phyloP scores from a whole-genome alignment of 2,797 vertebrate genomes.

The Chaenodraco wilsoni region DNA sequence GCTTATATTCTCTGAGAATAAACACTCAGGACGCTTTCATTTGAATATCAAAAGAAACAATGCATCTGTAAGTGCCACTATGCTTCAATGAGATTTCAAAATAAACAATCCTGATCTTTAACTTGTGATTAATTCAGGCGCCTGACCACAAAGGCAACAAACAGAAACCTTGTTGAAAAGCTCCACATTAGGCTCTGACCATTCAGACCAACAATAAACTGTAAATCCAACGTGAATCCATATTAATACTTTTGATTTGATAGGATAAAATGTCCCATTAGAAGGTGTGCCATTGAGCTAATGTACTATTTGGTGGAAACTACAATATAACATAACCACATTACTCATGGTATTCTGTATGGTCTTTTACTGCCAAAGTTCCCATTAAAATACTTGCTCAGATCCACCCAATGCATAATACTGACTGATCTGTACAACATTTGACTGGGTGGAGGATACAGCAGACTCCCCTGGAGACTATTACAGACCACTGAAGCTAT shows the following conservation, averaged over 20 bases:
- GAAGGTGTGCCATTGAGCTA: neutral
- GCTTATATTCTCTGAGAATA: neutral
- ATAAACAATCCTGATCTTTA: constrained; percentile 5
- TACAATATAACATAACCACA: neutral
- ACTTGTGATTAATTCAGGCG: neutral
- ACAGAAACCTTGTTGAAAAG: constrained; percentile 21
- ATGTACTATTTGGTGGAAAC: neutral
- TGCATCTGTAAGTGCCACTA: neutral
- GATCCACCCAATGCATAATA: constrained; percentile 54
- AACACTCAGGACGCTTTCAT: neutral
- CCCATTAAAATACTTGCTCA: constrained; percentile 17
- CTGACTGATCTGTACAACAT: constrained; percentile 53
- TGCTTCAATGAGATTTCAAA: neutral
- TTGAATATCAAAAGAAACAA: neutral
- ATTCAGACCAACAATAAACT: constrained; percentile 1
- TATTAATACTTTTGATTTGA: neutral
- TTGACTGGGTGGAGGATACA: constrained; percentile 65
- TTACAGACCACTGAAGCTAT: constrained; percentile 69
- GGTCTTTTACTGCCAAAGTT: neutral
- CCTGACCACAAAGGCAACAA: neutral
- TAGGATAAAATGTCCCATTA: neutral
- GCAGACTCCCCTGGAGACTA: constrained; percentile 66
- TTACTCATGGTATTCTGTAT: neutral
- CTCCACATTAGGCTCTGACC: neutral
- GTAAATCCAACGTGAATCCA: constrained; percentile 4